Evolutionary conservation across 2,888 invertebrate species (phyloP), one percentile per base, ranked within the genome.

Genomic region (Monopis laevigella): DNA sequence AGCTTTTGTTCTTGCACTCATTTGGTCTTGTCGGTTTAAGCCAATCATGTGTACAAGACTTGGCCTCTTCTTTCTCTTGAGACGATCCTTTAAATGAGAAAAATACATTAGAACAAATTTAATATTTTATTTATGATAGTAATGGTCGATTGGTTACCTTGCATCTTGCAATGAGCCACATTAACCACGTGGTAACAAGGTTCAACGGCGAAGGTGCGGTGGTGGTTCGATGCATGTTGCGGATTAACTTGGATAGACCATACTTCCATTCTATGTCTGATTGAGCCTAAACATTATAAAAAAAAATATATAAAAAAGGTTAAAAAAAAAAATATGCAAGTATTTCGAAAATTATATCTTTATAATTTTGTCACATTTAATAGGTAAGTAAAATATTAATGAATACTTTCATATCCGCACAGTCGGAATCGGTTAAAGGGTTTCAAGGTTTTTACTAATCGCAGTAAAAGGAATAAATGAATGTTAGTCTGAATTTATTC

Each of bases 241-340:
- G 85, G 65, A 99, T 97, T 61, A 99, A 84, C 75, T 99, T 99
- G 41, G 98, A 98, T 59, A 99, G 78, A 18, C 99, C 98, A 67
- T 97, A 99, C 80, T 99, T 99, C 99, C 99, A 99, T 77, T 99
- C 99, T 57, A 96, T 98, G 78, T 99, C 99, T 34, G 98, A 98
- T 87, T 98, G 98, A 26, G 98, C 98, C 88, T 97, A 44, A 40
- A 43, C 42, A 40, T 44, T 46, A 45, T 41, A 39, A 36, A 43
- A 39, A 29, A 34, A 42, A 18, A 43, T n/a, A 40, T n/a, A 21
- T 21, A 21, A 21, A 21, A 8, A 21, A 21, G 8, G 24, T 21
- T 7, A 21, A 21, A 21, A 21, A 21, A n/a, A n/a, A n/a, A n/a
- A n/a, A n/a, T n/a, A n/a, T n/a, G n/a, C n/a, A n/a, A n/a, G n/a